Conservation (phyloP, 2,113 vertebrate genomes). For the Psilopsiagon aymara region DNA sequence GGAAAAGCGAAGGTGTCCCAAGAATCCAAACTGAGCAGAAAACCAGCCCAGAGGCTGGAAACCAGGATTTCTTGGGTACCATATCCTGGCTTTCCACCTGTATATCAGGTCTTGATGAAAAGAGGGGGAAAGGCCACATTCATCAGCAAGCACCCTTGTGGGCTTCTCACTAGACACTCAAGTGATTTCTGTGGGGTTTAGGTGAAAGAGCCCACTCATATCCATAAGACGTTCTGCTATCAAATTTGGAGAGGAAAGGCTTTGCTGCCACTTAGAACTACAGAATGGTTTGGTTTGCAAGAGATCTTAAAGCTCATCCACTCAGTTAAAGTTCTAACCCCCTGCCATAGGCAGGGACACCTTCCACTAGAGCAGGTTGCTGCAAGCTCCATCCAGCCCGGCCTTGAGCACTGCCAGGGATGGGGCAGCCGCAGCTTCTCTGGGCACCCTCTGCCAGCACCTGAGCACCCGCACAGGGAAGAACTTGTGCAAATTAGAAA, state of each 20-base stretch:
- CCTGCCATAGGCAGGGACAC: background rate
- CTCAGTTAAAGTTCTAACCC: background rate
- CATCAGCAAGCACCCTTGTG: background rate
- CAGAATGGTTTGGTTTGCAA: background rate
- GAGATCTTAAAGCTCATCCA: background rate
- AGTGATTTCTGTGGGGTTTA: background rate
- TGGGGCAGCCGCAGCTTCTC: background rate
- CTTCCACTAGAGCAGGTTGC: background rate
- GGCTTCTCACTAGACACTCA: background rate
- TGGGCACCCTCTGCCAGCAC: background rate
- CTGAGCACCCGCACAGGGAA: background rate
- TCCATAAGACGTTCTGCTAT: background rate
- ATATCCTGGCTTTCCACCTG: background rate
- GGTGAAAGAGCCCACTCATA: background rate
- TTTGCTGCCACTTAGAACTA: background rate
- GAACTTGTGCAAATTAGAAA: background rate
- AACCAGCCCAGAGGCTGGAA: background rate
- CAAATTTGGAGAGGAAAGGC: background rate
- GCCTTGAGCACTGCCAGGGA: background rate
- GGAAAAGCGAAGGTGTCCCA: background rate
- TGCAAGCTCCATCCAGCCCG: background rate
- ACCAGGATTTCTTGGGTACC: background rate
- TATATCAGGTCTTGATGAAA: background rate
- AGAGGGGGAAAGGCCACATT: background rate
- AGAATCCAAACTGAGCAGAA: background rate